These are phyloP conservation scores for Lochmaea capreae DNA, from an alignment of 2,888 invertebrate species.

Conservation along the genomic window DNA sequence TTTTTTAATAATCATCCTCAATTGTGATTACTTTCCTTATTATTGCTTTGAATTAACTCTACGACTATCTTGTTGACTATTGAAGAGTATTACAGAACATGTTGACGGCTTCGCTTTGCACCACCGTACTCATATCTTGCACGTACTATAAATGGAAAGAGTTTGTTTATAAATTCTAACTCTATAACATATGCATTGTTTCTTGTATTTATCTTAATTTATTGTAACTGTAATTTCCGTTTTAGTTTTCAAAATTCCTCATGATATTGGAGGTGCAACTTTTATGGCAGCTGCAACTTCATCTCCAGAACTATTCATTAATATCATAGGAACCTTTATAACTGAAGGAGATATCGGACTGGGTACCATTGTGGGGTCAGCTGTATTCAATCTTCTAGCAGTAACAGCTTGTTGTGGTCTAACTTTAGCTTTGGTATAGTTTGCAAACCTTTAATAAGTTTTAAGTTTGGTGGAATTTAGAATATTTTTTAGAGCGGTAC, in stretches of 20 bases:
- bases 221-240: background rate
- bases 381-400: slow-evolving; percentile 26
- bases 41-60: too few species aligned
- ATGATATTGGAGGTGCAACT: slow-evolving; percentile 25
- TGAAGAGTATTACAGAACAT: too few species aligned
- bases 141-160: too few species aligned
- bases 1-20: too few species aligned
- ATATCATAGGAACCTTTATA: slow-evolving; percentile 26
- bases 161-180: too few species aligned
- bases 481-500: slow-evolving; percentile 19
- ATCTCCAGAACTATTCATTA: slow-evolving; percentile 25
- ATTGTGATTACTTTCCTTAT: too few species aligned
- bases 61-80: too few species aligned
- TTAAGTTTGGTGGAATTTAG: background rate
- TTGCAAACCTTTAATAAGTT: background rate
- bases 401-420: slow-evolving; percentile 26
- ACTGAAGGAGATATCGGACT: slow-evolving; percentile 27
- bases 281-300: slow-evolving; percentile 28
- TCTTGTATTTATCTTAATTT: too few species aligned
- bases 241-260: slow-evolving; percentile 21
- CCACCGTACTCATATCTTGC: too few species aligned
- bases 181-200: too few species aligned
- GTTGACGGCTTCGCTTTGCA: too few species aligned
- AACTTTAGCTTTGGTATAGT: slow-evolving; percentile 15
- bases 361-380: slow-evolving; percentile 26